Evolutionary conservation across 1,140 invertebrate genomes (phyloP), one percentile per base, ranked within the genome.

Genomic region (Temnothorax nylanderi): DNA sequence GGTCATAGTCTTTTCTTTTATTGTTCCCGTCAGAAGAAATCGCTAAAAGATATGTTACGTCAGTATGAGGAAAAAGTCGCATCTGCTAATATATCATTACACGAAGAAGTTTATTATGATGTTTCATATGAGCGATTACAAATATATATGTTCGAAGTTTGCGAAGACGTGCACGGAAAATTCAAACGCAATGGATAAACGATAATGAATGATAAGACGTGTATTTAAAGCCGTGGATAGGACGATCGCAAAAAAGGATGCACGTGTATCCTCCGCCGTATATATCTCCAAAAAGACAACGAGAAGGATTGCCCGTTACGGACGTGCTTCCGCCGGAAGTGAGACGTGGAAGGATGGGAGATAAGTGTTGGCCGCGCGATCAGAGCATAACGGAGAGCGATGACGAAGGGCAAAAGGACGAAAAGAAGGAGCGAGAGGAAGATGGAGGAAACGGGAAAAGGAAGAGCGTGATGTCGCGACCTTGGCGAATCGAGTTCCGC

Each of bases 401-500:
- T n/a, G 41, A 90, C 71, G 81, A 82, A 77, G 56, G 47, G n/a
- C 69, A 67, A 60, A 75, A 80, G 64, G 21, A 65, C 44, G 84
- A 85, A 37, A 11, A 58, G 26, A 49, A 60, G 69, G n/a, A n/a
- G 1, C 7, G 51, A 13, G 41, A 21, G 26, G 51, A 75, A 49
- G 37, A 47, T 41, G 10, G 37, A 54, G 71, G n/a, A 49, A 65
- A 47, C 5, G 26, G 65, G 60, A 82, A 86, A 89, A 88, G 85
- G 77, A 86, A 87, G 84, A 91, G 76, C 56, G 26, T 26, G 47
- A 44, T 77, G 77, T 62, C 76, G 67, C 88, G 89, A 92, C 91
- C 91, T 92, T 92, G 91, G 91, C 78, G 62, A 44, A 34, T 49
- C 74, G 65, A 90, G 86, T 92, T 92, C 90, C 90, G 89, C 90